Evolutionary conservation across 2,797 vertebrate species (phyloP), one percentile per base, ranked within the genome.

Genomic region (Paramormyrops hopkinsi): DNA sequence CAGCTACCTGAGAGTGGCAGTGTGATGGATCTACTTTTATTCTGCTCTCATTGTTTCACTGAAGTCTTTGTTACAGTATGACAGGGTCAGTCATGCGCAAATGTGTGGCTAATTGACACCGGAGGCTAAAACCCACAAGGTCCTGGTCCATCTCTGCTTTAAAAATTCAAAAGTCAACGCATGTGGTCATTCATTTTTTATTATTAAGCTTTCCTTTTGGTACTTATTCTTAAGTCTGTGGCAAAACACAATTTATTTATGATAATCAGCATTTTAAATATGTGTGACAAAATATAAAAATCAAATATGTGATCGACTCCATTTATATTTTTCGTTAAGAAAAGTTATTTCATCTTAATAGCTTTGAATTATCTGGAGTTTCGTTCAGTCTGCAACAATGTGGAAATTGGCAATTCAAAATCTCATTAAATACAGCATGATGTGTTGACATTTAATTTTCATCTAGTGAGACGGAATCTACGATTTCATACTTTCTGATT

Each of bases 381-480:
- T 94, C 92, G 92, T 93, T 93, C 93, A 90, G 25, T 92, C 90
- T 91, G 90, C 89, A 92, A 93, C 92, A 92, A 93, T 90, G 91
- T 93, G 93, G 92, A 93, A 94, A 94, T 94, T 92, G 93, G 92
- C 88, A 86, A 91, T 90, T 88, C 65, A 89, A 93, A 94, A 95
- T 95, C 93, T 94, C 93, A 94, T 95, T 94, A 95, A 92, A 90
- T 92, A 91, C 89, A 90, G 93, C 91, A 91, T 88, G 89, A 89
- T 86, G 91, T 92, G 90, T 92, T 95, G 94, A 95, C 94, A 94
- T 95, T 94, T 94, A 90, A 95, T 95, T 95, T 95, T 92, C 92
- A 93, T 94, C 90, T 89, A 91, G 91, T 91, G 91, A 92, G 90
- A 92, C 37, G 65, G 62, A 92, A 92, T 92, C 91, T 90, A 87